phyloP scores from a whole-genome alignment of 2,888 invertebrate genomes.

The Junonia oenone region DNA sequence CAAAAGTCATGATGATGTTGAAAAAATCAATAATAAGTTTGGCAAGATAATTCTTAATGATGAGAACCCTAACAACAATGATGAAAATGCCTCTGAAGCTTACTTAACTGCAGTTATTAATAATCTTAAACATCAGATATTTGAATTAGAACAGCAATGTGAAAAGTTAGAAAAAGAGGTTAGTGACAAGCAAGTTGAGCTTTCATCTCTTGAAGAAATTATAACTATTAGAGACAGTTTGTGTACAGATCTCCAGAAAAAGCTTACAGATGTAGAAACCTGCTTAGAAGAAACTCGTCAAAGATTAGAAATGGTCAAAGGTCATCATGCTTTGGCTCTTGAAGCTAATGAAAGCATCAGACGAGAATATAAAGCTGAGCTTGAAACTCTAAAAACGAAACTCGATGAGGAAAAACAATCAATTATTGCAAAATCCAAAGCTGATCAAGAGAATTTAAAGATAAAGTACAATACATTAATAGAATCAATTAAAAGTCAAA shows the following conservation, averaged over 20 bases:
- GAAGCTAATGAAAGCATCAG: conserved; percentile 75
- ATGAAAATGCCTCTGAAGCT: conserved; percentile 15
- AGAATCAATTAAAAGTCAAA: conserved; percentile 53
- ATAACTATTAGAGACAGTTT: conserved; percentile 66
- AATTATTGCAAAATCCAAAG: conserved; percentile 55
- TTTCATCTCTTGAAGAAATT: conserved; percentile 63
- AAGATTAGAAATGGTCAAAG: conserved; percentile 72
- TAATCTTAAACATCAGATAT: conserved; percentile 46
- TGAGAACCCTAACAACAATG: conserved; percentile 14
- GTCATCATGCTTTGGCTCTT: conserved; percentile 68
- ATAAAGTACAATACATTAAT: conserved; percentile 52
- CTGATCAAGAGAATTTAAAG: conserved; percentile 59
- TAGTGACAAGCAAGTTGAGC: conserved; percentile 60
- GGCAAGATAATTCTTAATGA: conserved; percentile 35
- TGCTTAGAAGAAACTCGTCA: conserved; percentile 61
- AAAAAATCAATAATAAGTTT: conserved; percentile 41
- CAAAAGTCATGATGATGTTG: conserved; percentile 37
- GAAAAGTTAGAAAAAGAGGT: conserved; percentile 61
- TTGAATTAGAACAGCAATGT: conserved; percentile 53
- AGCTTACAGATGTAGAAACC: conserved; percentile 56
- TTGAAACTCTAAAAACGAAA: conserved; percentile 64
- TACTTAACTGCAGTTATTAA: conserved; percentile 35
- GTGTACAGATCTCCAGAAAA: conserved; percentile 67
- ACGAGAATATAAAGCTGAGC: conserved; percentile 66
- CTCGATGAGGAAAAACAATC: conserved; percentile 68